Conservation (phyloP, 2,888 invertebrate species). For the Drosophila pegasa region DNA sequence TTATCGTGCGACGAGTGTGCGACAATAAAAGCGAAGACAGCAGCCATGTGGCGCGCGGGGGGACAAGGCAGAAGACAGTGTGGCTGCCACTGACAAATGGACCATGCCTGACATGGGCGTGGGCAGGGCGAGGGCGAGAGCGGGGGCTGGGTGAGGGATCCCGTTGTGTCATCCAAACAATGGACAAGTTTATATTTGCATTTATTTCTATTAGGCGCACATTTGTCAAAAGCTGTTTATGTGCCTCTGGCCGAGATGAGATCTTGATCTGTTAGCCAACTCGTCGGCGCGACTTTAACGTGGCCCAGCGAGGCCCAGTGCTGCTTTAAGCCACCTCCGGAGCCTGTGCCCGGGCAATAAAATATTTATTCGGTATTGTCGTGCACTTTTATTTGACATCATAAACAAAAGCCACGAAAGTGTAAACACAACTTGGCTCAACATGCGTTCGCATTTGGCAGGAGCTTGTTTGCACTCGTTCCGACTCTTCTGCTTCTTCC, state of each 20-base stretch:
- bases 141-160: background rate
- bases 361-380: constrained; percentile 82
- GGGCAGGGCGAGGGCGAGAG: background rate
- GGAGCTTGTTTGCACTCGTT: constrained; percentile 53
- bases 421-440: constrained; percentile 79
- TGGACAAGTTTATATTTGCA: constrained; percentile 82
- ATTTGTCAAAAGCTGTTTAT: constrained; percentile 81
- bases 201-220: constrained; percentile 80
- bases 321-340: constrained; percentile 47
- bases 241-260: constrained; percentile 52
- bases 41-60: constrained; percentile 38
- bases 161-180: constrained; percentile 71
- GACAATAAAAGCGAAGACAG: constrained; percentile 79
- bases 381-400: constrained; percentile 82
- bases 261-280: constrained; percentile 56
- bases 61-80: background rate
- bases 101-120: constrained; percentile 71
- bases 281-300: constrained; percentile 35
- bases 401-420: constrained; percentile 82
- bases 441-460: constrained; percentile 34
- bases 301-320: no score
- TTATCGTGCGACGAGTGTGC: constrained; percentile 78
- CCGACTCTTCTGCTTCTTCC: background rate
- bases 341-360: constrained; percentile 57
- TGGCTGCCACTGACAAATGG: constrained; percentile 69